These are phyloP conservation scores for Oreocharis arfaki DNA, from an alignment of 2,113 vertebrate genomes.

Conservation along the genomic window DNA sequence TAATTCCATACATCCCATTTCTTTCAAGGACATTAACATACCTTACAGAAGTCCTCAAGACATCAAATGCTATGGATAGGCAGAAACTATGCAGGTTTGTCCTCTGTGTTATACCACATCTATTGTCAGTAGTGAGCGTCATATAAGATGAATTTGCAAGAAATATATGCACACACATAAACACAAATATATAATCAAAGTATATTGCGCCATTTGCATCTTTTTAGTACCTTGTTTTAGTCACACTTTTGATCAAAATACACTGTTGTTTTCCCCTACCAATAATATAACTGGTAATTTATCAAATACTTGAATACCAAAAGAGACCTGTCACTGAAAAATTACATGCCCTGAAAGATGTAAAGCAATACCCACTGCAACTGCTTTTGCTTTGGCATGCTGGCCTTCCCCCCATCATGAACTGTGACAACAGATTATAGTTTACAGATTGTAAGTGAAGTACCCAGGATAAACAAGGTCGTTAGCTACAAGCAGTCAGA, in stretches of 20 bases:
- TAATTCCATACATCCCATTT: not conserved
- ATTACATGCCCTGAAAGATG: not conserved
- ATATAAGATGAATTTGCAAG: not conserved
- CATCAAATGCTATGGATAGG: not conserved
- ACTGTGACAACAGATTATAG: not conserved
- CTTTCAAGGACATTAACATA: not conserved
- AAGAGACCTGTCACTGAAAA: not conserved
- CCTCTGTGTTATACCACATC: not conserved
- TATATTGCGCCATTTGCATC: not conserved
- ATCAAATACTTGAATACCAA: not conserved
- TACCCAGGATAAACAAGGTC: not conserved
- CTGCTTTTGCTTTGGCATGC: not conserved
- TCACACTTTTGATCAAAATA: not conserved
- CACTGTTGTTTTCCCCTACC: not conserved
- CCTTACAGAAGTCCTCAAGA: not conserved
- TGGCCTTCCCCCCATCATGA: not conserved
- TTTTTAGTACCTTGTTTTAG: not conserved
- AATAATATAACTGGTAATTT: not conserved
- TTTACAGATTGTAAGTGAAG: not conserved
- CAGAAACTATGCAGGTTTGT: not conserved
- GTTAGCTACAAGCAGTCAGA: not conserved
- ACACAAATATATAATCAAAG: not conserved
- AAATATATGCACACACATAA: not conserved
- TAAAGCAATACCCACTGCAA: not conserved
- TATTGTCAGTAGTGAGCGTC: rapidly evolving